Evolutionary conservation across 2,797 vertebrate species (phyloP), one percentile per base, ranked within the genome.

Genomic region (Anolis apletophallus): DNA sequence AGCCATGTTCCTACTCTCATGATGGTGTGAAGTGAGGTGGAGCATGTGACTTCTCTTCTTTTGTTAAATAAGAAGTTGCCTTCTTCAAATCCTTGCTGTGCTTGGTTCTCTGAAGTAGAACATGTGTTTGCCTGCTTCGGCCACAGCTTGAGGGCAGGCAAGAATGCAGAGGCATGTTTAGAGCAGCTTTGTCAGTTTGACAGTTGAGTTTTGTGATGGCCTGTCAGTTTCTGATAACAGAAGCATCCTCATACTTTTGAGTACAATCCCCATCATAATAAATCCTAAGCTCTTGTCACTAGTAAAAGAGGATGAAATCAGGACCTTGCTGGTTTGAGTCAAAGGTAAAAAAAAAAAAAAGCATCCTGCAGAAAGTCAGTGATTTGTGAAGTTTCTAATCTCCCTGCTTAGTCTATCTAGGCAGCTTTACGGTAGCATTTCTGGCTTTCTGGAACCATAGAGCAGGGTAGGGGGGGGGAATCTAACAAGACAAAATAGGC

Each of bases 171-270:
- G 36, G 88, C 88, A 85, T 83, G 84, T 81, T 88, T 77, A 85
- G 68, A 5, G 0, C 29, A 52, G 46, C 50, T 75, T 91, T 89
- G 84, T 93, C 89, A 88, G 84, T 93, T 92, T 92, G 91, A 90
- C 88, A 93, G 81, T 82, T 81, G n/a, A 59, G 57, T 93, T 92
- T 82, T 87, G 32, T 90, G 85, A 91, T 76, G 84, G 89, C 67
- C 81, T 94, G 92, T 91, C 61, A 16, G 64, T 83, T 89, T 52
- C 89, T 89, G 91, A 90, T 93, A 92, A 92, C 77, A 74, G 86
- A 81, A 88, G 71, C n/a, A 8, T 89, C 86, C 85, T 93, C 85
- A 74, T 0, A 0, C 85, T 92, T 89, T 89, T 85, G 79, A 93
- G 73, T 81, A 85, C 84, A 86, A 88, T 85, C 84, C 78, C 67